Evolutionary conservation across 2,797 vertebrate species (phyloP), one percentile per base, ranked within the genome.

Genomic region (Cetoscarus ocellatus): DNA sequence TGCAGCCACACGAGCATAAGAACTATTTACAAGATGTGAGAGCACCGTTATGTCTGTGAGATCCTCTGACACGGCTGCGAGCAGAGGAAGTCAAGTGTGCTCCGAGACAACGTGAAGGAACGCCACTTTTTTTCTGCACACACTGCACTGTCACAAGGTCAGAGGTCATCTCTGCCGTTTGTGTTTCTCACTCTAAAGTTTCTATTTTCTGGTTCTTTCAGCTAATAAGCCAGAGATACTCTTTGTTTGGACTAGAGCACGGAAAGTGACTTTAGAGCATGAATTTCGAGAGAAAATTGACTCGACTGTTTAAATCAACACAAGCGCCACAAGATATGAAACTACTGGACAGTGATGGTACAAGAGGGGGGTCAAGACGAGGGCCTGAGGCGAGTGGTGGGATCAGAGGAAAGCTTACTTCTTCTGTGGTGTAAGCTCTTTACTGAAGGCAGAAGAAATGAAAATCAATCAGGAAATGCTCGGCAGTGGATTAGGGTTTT

Each of bases 1-100:
- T 52, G 51, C 56, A 44, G 59, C 55, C 65, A 74, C 45, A 44
- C 73, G 65, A 57, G 57, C 56, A 64, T 17, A 58, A 65, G 54
- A 43, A 8, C 14, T 51, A 52, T 86, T 83, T 79, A 85, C 71
- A 19, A 80, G 62, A 84, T 65, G 71, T 67, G 77, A 75, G 67
- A 74, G 67, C 17, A 36, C 61, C 56, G 72, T 75, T 84, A 56
- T 84, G 60, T 59, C 36, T 43, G 38, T 70, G 64, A 73, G 74
- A 48, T 44, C 67, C 7, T 11, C 27, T 67, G 74, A 71, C 52
- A 39, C 40, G 17, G 6, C 59, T 59, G 78, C 79, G 61, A 67
- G 47, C 72, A 66, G 36, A 35, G 61, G 59, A 83, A 77, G 69
- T 85, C 73, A 73, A 84, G 70, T 75, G 69, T 57, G 14, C 27